phyloP scores from a whole-genome alignment of 2,113 vertebrate species.

The Strigops habroptila region DNA sequence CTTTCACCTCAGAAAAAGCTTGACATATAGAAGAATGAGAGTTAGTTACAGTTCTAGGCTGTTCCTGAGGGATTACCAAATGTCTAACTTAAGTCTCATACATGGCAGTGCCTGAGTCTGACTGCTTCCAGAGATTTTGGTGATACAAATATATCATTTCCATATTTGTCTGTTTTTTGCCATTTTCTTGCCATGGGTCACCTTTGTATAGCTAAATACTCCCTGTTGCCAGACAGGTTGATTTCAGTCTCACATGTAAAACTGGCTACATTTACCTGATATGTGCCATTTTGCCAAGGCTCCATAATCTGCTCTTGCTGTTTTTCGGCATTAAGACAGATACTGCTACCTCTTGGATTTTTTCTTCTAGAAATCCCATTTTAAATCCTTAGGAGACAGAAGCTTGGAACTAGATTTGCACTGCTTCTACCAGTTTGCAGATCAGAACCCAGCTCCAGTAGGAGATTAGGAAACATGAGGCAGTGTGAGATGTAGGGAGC shows the following conservation, averaged over 20 bases:
- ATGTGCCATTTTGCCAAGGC: background rate
- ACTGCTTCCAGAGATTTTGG: background rate
- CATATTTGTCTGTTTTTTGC: background rate
- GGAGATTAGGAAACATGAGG: background rate
- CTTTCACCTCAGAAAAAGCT: background rate
- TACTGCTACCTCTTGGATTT: background rate
- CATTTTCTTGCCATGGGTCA: background rate
- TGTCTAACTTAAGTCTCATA: background rate
- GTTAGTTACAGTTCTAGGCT: background rate
- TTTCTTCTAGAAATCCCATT: background rate
- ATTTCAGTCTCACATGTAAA: background rate
- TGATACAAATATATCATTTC: background rate
- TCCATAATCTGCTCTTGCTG: background rate
- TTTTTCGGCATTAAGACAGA: background rate
- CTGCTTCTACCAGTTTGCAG: background rate
- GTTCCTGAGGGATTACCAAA: background rate
- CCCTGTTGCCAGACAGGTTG: background rate
- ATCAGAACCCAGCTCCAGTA: background rate
- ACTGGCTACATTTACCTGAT: background rate
- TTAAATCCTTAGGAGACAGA: background rate
- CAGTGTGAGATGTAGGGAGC: fast-evolving
- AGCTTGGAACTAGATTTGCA: background rate
- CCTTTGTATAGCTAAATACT: background rate
- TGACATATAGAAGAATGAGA: background rate
- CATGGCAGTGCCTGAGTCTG: background rate